These are phyloP conservation scores for Trisateles emortualis DNA, from an alignment of 2,888 invertebrate species.

Conservation along the genomic window DNA sequence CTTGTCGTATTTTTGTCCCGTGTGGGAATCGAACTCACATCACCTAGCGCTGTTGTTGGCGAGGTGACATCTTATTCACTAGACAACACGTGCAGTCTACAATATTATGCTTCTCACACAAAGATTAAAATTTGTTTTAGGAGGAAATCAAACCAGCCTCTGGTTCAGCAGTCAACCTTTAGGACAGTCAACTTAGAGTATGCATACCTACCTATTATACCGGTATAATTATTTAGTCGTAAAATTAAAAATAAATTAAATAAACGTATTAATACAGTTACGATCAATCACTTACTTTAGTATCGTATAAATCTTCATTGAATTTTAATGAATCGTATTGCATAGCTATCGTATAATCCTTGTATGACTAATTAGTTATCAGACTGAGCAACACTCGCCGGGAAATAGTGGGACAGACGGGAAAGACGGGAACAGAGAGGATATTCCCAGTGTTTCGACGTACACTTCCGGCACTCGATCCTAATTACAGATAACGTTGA, in stretches of 20 bases:
- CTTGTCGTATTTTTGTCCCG: too few species aligned
- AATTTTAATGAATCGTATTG: slow-evolving; percentile 34
- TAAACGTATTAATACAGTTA: neutral
- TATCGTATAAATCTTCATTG: slow-evolving; percentile 19
- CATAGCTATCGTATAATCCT: slow-evolving; percentile 31
- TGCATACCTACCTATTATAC: too few species aligned
- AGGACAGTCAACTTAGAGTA: too few species aligned
- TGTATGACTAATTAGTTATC: slow-evolving; percentile 48
- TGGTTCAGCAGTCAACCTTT: too few species aligned
- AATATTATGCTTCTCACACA: too few species aligned
- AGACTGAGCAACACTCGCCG: slow-evolving; percentile 11
- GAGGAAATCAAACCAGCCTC: too few species aligned
- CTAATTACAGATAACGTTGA: slow-evolving; percentile 81
- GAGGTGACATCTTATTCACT: too few species aligned
- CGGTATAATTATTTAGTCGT: too few species aligned
- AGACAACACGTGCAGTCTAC: too few species aligned
- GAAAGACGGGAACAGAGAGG: slow-evolving; percentile 34
- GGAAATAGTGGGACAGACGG: neutral
- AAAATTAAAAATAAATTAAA: neutral
- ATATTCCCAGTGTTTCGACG: slow-evolving; percentile 64
- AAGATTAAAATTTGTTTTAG: too few species aligned
- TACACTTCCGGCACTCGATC: slow-evolving; percentile 74
- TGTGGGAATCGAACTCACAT: too few species aligned
- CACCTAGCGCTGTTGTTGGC: too few species aligned
- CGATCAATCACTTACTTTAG: neutral